Evolutionary conservation across 2,888 invertebrate species (phyloP).

Genomic region (Drosophila meridiana): DNA sequence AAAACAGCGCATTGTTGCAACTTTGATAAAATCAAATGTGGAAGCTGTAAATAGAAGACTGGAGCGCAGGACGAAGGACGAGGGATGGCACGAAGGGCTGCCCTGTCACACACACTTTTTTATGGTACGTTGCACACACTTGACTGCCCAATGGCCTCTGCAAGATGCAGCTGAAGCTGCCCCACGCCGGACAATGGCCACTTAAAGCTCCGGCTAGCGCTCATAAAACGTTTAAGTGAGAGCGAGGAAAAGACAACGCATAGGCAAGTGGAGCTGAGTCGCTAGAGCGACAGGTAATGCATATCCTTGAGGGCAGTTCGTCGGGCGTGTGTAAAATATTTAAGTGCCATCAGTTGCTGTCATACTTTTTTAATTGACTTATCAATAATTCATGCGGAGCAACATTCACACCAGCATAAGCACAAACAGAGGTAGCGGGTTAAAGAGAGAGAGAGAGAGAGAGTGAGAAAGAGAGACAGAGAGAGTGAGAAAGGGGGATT

Average conservation of each 20-base stretch:
- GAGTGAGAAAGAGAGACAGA: neutral
- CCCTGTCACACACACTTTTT: constrained; percentile 53
- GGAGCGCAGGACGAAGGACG: neutral
- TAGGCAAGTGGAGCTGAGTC: neutral
- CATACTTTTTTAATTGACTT: constrained; percentile 83
- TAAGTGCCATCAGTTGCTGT: constrained; percentile 75
- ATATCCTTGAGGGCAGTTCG: constrained; percentile 25
- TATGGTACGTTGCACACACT: constrained; percentile 72
- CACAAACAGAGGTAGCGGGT: neutral
- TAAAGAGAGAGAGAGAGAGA: neutral
- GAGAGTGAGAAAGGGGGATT: neutral
- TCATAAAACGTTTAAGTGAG: constrained; percentile 54
- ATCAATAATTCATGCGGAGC: constrained; percentile 80
- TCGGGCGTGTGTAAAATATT: constrained; percentile 69
- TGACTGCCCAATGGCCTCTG: constrained; percentile 71
- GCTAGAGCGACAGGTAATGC: constrained; percentile 22
- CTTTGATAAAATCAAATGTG: constrained; percentile 62
- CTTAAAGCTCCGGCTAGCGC: constrained; percentile 42
- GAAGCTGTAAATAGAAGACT: constrained; percentile 35
- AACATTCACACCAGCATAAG: constrained; percentile 31
- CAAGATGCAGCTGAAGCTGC: constrained; percentile 14
- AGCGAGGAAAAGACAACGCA: constrained; percentile 12
- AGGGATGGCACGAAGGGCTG: neutral
- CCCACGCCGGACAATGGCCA: constrained; percentile 32
- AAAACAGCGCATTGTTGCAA: constrained; percentile 41